phyloP scores from a whole-genome alignment of 2,113 vertebrate genomes.

The Trichomycterus rosablanca region DNA sequence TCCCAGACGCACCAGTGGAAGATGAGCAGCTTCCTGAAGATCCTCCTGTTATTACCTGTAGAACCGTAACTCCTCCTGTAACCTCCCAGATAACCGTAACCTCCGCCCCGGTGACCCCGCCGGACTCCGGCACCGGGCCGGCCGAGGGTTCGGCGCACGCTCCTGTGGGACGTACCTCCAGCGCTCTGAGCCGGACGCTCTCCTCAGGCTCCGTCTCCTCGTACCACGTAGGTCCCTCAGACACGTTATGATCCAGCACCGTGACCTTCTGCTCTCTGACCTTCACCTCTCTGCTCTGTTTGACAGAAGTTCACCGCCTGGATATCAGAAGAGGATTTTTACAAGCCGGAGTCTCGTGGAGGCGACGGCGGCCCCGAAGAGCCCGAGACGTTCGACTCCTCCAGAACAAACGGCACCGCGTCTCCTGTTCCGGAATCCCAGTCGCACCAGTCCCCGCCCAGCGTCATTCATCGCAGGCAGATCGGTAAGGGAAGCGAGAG shows the following conservation, averaged over 20 bases:
- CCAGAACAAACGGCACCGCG: conserved; percentile 15
- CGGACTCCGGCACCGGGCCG: not conserved
- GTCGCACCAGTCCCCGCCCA: conserved; percentile 47
- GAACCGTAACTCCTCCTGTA: too few relatives aligned
- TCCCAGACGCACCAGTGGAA: not conserved
- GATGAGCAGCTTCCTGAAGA: not conserved
- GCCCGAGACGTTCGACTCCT: not conserved
- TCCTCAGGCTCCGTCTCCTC: conserved; percentile 52
- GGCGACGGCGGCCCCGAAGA: conserved; percentile 41
- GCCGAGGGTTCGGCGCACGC: not conserved
- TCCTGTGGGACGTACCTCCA: conserved; percentile 28
- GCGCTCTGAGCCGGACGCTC: conserved; percentile 43
- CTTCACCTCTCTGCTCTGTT: not conserved
- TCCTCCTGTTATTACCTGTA: too few relatives aligned
- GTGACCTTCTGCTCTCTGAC: too few relatives aligned
- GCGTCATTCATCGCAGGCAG: conserved; percentile 84
- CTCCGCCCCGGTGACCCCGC: too few relatives aligned
- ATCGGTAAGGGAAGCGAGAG: conserved; percentile 69
- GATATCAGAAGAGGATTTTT: conserved; percentile 93
- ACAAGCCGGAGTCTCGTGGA: conserved; percentile 63
- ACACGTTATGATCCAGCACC: too few relatives aligned
- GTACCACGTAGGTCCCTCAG: conserved; percentile 56
- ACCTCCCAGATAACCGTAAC: too few relatives aligned
- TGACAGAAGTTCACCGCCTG: conserved; percentile 75
- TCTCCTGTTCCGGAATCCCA: conserved; percentile 32